A percentile compares a stretch with the other conserved stretches of the same genome.
Conservation (phyloP, 2,797 vertebrate species). For the Cyclopterus lumpus region DNA sequence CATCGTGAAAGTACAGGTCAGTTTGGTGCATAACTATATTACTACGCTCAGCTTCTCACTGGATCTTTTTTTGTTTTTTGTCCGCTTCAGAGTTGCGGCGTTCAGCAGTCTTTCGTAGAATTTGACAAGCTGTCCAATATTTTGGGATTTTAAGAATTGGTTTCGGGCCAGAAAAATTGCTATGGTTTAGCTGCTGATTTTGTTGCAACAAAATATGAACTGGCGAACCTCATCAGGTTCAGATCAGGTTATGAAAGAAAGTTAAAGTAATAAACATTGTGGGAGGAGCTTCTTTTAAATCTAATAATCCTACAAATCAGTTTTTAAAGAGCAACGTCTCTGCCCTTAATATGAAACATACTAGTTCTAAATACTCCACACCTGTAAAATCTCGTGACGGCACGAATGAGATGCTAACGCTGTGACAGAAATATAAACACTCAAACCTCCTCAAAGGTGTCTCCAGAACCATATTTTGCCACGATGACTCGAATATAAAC, state of each 20-base stretch:
- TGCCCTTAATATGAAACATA: neutral
- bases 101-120: neutral
- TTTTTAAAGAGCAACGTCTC: neutral
- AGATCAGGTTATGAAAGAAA: neutral
- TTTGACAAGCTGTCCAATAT: no score
- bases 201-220: neutral
- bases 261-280: neutral
- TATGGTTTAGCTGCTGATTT: constrained; percentile 1
- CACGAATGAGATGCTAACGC: no score
- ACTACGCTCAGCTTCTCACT: neutral
- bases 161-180: no score
- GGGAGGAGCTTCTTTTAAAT: neutral
- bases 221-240: neutral
- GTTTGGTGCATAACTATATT: neutral
- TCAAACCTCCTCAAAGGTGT: neutral
- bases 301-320: neutral
- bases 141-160: neutral
- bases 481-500: no score
- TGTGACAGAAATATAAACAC: no score
- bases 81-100: neutral
- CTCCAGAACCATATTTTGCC: no score
- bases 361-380: neutral
- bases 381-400: neutral
- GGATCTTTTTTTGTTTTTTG: neutral
- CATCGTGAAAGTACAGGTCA: constrained; percentile 94